Evolutionary conservation across 2,888 invertebrate genomes (phyloP).

Genomic region (Macaria liturata): DNA sequence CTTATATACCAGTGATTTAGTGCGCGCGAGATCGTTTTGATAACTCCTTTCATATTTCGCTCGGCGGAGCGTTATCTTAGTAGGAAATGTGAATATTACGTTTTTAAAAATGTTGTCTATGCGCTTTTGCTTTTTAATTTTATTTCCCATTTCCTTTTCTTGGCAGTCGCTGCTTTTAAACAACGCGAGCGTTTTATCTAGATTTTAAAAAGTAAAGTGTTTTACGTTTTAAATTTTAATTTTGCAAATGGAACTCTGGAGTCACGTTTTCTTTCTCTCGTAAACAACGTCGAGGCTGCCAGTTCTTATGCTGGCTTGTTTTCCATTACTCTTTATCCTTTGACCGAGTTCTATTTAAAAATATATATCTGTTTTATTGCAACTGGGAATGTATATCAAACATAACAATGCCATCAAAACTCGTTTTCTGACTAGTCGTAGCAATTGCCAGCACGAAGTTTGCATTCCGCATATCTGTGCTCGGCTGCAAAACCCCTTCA

Average conservation of each 20-base stretch:
- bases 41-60: slow-evolving; percentile 80
- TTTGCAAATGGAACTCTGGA: slow-evolving; percentile 35
- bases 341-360: no score
- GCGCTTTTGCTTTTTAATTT: slow-evolving; percentile 39
- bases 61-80: slow-evolving; percentile 75
- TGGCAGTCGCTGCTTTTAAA: slow-evolving; percentile 43
- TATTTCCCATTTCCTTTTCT: slow-evolving; percentile 48
- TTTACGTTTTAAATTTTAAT: slow-evolving; percentile 35
- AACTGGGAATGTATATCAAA: not conserved
- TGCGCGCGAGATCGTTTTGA: slow-evolving; percentile 80
- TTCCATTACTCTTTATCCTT: not conserved
- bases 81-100: slow-evolving; percentile 70
- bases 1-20: slow-evolving; percentile 81
- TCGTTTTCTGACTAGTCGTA: slow-evolving; percentile 53
- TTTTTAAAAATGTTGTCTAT: slow-evolving; percentile 56
- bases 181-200: slow-evolving; percentile 36
- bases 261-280: not conserved
- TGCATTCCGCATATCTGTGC: slow-evolving; percentile 71
- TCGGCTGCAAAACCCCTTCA: slow-evolving; percentile 55
- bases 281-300: slow-evolving; percentile 20
- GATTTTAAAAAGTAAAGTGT: slow-evolving; percentile 32
- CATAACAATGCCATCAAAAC: slow-evolving; percentile 33
- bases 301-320: slow-evolving; percentile 33
- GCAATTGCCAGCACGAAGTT: slow-evolving; percentile 61
- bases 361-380: no score